Evolutionary conservation across 2,797 vertebrate genomes (phyloP), one percentile per base, ranked within the genome.

Genomic region (Simalia tracyae): DNA sequence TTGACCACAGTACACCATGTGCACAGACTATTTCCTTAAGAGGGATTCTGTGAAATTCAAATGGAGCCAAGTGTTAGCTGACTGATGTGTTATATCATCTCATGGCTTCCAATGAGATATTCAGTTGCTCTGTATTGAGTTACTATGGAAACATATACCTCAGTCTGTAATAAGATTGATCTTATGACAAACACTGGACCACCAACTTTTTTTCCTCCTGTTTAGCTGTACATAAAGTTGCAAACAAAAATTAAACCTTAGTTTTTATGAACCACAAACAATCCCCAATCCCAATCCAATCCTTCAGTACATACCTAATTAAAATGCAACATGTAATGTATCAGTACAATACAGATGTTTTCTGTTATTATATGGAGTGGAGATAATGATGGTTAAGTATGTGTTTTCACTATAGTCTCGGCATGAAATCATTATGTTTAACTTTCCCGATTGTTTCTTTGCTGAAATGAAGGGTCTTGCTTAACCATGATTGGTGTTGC

Each of bases 261-360:
- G 91, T 95, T 96, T 97, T 96, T 95, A 96, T 96, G 93, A 94
- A 92, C 93, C 93, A 95, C 96, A 97, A 97, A 97, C 96, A 97
- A 97, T 93, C 89, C 92, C 89, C 87, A 93, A 86, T 14, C 93
- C 87, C 94, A 96, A 94, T 95, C 93, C 91, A 96, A 95, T 92
- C 95, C 91, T 96, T 96, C 95, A 96, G 96, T 96, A 96, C 94
- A 96, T 97, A 96, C 97, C 95, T 97, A 97, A 97, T 97, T 97
- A 94, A 91, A 97, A 97, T 96, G 94, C 94, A 95, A 91, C 1
- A 0, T 96, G 93, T 95, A 96, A 96, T 96, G 94, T 96, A 96
- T 94, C 91, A 93, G 90, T 91, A 95, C 96, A 96, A 96, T 97
- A 94, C 96, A 97, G 95, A 96, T 97, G 94, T 96, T 97, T 97